These are phyloP conservation scores for Philonicus albiceps DNA, from an alignment of 2,888 invertebrate species.

Conservation along the genomic window DNA sequence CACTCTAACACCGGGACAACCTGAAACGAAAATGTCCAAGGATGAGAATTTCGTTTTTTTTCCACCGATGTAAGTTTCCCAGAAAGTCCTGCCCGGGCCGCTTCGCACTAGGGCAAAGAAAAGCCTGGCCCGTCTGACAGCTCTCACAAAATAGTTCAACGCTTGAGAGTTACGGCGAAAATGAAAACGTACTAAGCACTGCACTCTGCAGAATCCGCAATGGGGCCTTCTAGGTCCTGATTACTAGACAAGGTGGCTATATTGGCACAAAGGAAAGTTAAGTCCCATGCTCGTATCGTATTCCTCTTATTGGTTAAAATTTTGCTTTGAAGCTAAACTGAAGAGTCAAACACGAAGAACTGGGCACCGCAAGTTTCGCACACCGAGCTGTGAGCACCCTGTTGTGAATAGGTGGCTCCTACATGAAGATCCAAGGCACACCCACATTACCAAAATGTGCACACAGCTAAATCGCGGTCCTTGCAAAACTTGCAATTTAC, in stretches of 20 bases:
- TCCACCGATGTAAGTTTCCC: neutral
- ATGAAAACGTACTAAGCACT: neutral
- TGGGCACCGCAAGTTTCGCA: neutral
- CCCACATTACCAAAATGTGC: neutral
- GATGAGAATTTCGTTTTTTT: neutral
- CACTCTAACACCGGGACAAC: neutral
- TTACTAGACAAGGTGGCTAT: neutral
- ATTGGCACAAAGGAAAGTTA: neutral
- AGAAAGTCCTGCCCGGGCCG: neutral
- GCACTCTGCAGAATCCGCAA: neutral
- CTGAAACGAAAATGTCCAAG: neutral
- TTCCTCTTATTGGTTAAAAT: neutral
- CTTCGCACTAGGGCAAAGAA: neutral
- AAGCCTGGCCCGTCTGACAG: neutral
- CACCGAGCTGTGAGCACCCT: neutral
- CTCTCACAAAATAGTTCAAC: neutral
- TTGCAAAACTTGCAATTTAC: slow-evolving; percentile 14
- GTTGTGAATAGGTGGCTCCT: neutral
- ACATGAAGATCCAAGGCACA: neutral
- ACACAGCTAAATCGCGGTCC: slow-evolving; percentile 14
- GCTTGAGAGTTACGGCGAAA: neutral
- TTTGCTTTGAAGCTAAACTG: neutral
- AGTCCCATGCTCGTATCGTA: neutral
- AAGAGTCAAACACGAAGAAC: neutral
- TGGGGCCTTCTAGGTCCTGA: neutral